A percentile compares a stretch with the other conserved stretches of the same genome.
phyloP scores from a whole-genome alignment of 2,113 vertebrate species.

The Otus sunia region DNA sequence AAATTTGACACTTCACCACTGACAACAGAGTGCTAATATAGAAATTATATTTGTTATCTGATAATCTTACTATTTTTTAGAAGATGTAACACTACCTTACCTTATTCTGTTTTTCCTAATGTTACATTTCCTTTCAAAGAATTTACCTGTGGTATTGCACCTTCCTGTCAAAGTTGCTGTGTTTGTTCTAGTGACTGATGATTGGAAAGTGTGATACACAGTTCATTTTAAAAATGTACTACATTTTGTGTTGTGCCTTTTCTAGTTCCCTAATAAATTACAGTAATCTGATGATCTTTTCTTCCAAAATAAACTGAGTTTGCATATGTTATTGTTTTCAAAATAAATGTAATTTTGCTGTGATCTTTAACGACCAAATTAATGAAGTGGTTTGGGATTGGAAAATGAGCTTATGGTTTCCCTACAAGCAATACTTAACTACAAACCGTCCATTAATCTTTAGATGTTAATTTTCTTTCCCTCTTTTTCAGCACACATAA shows the following conservation, averaged over 20 bases:
- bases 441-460: constrained; percentile 50
- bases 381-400: neutral
- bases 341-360: constrained; percentile 25
- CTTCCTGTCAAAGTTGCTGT: neutral
- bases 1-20: neutral
- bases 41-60: neutral
- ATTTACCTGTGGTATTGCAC: neutral
- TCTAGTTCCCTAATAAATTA: neutral
- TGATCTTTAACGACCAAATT: constrained; percentile 62
- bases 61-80: neutral
- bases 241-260: neutral
- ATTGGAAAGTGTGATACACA: neutral
- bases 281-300: neutral
- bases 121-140: neutral
- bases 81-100: neutral
- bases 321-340: constrained; percentile 25
- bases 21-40: neutral
- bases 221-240: neutral
- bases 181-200: neutral
- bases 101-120: neutral
- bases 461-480: constrained; percentile 54
- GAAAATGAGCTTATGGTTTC: constrained; percentile 33
- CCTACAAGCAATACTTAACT: constrained; percentile 20
- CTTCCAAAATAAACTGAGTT: neutral
- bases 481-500: constrained; percentile 42